Percentiles rank a stretch among this genome's conserved stretches.
These are phyloP conservation scores for Ivindomyrus marchei DNA, from an alignment of 2,113 vertebrate species.

Conservation along the genomic window DNA sequence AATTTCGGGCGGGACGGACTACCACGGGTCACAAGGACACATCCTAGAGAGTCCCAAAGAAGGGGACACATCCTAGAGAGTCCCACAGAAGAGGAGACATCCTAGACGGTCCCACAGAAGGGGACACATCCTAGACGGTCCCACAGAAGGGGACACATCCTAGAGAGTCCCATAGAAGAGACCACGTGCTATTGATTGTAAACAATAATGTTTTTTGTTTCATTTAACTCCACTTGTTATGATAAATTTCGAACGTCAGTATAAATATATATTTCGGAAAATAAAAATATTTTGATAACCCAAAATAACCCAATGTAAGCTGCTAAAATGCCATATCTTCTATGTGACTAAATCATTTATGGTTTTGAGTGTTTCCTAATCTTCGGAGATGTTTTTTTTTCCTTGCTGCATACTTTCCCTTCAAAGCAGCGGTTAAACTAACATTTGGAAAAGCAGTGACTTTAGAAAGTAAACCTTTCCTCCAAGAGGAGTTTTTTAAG, in stretches of 20 bases:
- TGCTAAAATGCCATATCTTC: neutral
- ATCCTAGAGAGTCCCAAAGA: too few relatives aligned
- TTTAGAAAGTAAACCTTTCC: neutral
- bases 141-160: neutral
- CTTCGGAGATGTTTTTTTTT: neutral
- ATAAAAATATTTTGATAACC: neutral
- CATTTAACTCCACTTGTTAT: neutral
- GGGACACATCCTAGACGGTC: too few relatives aligned
- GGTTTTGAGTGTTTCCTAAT: neutral
- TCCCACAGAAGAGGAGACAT: neutral
- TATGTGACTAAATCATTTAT: neutral
- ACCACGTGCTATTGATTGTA: neutral
- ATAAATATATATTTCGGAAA: neutral
- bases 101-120: neutral
- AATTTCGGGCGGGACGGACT: too few relatives aligned
- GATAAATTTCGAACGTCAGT: neutral
- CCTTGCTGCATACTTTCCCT: neutral
- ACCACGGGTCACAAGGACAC: neutral
- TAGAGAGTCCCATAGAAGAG: neutral
- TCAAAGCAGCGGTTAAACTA: neutral
- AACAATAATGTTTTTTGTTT: neutral
- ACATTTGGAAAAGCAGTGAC: slow-evolving; percentile 4
- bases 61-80: neutral
- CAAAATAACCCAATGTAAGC: neutral
- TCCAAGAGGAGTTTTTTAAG: slow-evolving; percentile 9